Conservation (phyloP, 1,140 invertebrate species). For the Drosophila auraria region DNA sequence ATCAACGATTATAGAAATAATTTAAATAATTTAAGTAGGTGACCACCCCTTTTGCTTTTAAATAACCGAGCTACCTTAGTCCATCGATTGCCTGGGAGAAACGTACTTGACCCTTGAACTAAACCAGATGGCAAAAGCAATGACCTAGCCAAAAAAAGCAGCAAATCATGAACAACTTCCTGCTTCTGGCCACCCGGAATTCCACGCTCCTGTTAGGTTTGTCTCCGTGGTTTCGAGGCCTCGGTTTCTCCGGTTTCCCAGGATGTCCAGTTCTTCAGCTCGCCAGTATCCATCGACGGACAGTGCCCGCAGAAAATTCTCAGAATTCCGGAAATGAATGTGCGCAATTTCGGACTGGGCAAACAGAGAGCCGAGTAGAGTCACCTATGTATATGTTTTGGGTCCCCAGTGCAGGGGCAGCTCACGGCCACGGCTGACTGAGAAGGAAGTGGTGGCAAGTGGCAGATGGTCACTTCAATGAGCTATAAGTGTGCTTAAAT, state of each 20-base stretch:
- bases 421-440: background rate
- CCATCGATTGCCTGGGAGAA: too few species aligned
- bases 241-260: conserved; percentile 1
- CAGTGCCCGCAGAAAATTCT: conserved; percentile 25
- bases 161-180: conserved; percentile 30
- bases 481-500: conserved; percentile 14
- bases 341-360: conserved; percentile 57
- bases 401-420: background rate
- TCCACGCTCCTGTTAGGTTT: conserved; percentile 1
- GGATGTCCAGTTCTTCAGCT: background rate
- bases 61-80: too few species aligned
- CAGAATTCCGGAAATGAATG: conserved; percentile 68
- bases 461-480: background rate
- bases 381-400: conserved; percentile 47
- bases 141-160: background rate
- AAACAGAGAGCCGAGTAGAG: conserved; percentile 17
- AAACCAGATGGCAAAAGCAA: background rate
- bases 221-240: conserved; percentile 20
- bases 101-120: background rate
- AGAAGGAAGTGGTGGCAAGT: background rate
- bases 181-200: too few species aligned
- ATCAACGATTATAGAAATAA: too few species aligned
- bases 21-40: too few species aligned
- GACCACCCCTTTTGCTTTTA: too few species aligned
- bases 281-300: conserved; percentile 1